These are phyloP conservation scores for Butastur rufipennis DNA, from an alignment of 2,113 vertebrate genomes.

Conservation along the genomic window DNA sequence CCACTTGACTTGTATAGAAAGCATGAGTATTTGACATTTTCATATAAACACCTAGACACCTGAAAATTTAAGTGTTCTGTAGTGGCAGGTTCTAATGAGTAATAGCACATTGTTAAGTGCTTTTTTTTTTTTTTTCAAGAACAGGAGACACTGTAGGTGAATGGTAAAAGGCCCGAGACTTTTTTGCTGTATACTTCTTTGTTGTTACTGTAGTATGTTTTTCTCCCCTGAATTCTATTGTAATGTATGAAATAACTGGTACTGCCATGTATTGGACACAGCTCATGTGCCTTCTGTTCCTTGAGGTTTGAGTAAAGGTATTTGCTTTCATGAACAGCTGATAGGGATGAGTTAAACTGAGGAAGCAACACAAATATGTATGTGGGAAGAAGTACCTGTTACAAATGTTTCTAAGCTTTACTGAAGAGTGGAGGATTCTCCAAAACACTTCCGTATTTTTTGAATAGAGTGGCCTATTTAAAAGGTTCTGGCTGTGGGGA, in stretches of 20 bases:
- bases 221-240: neutral
- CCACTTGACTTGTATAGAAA: neutral
- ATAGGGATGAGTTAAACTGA: neutral
- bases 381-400: neutral
- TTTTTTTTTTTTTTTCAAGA: neutral
- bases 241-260: neutral
- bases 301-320: neutral
- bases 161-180: neutral
- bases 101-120: neutral
- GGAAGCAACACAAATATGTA: neutral
- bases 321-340: neutral
- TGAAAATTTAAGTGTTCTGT: neutral
- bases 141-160: neutral
- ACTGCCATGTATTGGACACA: accelerated
- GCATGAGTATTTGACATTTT: neutral
- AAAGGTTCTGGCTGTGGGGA: neutral
- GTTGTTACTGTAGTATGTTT: neutral
- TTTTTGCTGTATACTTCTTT: neutral
- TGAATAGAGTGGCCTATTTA: neutral
- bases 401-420: neutral
- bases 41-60: neutral
- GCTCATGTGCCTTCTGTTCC: neutral
- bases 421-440: neutral
- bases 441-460: neutral
- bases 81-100: neutral